Evolutionary conservation across 2,888 invertebrate species (phyloP).

Genomic region (Pachycephus smyrnensis): DNA sequence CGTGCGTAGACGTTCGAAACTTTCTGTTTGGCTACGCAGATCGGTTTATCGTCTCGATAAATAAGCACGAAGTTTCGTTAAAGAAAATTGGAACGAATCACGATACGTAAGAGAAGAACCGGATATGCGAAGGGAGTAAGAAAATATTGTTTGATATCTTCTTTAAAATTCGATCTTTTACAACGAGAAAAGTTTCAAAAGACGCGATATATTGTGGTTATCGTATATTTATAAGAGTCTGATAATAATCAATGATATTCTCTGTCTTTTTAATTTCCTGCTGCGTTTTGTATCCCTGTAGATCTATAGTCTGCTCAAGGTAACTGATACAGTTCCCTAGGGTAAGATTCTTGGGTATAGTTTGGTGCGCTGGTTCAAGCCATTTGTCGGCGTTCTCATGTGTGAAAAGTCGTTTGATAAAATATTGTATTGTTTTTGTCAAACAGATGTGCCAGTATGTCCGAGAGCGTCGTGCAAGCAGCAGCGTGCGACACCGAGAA

Average conservation of each 20-base stretch:
- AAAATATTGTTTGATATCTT: neutral
- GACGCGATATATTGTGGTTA: neutral
- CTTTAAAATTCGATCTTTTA: neutral
- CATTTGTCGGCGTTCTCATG: neutral
- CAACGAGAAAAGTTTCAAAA: neutral
- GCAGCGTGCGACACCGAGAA: conserved; percentile 59
- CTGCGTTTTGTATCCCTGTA: neutral
- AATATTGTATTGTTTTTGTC: conserved; percentile 42
- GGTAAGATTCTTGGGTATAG: neutral
- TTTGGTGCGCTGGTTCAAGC: neutral
- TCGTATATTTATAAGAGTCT: neutral
- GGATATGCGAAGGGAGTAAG: neutral
- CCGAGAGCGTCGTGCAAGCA: conserved; percentile 74
- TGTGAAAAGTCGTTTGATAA: neutral
- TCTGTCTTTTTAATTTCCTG: neutral
- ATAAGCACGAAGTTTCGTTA: neutral
- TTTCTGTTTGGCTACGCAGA: neutral
- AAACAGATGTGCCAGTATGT: conserved; percentile 76
- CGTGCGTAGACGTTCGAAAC: neutral
- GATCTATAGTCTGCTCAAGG: neutral
- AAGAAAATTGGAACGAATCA: neutral
- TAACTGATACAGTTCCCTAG: neutral
- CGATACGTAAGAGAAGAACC: neutral
- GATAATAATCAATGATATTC: neutral
- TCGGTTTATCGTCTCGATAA: neutral